A percentile compares a stretch with the other conserved stretches of the same genome.
Conservation (phyloP, 2,113 vertebrate species). For the Phaethornis superciliosus region DNA sequence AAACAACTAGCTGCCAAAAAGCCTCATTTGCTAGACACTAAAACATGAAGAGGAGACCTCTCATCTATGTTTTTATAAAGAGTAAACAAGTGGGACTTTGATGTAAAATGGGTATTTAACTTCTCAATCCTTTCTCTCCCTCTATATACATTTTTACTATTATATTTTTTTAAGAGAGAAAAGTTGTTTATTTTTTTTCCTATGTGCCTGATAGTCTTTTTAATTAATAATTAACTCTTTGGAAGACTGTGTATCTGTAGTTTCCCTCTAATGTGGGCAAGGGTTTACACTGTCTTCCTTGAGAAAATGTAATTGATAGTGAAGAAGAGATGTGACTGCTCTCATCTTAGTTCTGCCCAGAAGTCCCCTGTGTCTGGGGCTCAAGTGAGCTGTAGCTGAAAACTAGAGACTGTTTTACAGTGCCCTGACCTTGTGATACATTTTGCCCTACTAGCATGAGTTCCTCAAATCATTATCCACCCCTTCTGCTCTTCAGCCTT, state of each 20-base stretch:
- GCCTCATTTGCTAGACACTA: constrained; percentile 18
- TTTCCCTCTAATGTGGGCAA: neutral
- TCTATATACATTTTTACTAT: neutral
- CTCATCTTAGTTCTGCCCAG: neutral
- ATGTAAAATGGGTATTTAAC: neutral
- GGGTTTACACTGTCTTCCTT: neutral
- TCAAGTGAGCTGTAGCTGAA: neutral
- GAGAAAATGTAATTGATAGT: neutral
- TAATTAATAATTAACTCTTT: neutral
- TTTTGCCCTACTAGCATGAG: neutral
- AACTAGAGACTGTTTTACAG: neutral
- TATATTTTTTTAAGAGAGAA: neutral
- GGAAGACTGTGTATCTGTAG: neutral
- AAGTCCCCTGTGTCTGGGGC: neutral
- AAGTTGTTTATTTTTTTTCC: neutral
- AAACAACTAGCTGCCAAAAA: neutral
- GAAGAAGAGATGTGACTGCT: neutral
- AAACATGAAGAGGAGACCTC: constrained; percentile 13
- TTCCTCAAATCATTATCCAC: neutral
- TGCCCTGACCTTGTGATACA: neutral
- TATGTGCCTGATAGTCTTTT: neutral
- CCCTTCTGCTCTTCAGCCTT: neutral
- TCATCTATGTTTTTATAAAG: neutral
- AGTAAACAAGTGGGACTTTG: constrained; percentile 16
- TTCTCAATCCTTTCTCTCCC: neutral